Evolutionary conservation across 1,140 invertebrate species (phyloP).

Genomic region (Caenorhabditis inopinata): DNA sequence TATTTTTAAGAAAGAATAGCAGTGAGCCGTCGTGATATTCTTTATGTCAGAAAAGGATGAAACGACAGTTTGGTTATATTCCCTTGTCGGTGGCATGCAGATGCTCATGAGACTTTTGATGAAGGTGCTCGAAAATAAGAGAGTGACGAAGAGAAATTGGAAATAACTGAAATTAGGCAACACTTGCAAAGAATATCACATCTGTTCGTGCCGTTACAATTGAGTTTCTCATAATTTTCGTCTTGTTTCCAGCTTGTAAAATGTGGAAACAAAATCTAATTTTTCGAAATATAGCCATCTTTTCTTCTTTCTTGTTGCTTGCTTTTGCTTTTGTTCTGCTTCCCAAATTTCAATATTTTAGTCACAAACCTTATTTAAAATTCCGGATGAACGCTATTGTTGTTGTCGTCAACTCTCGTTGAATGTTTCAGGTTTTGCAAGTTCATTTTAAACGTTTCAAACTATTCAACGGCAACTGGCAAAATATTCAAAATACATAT

Average conservation of each 20-base stretch:
- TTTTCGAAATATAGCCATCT: not conserved
- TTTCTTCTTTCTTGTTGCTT: no score
- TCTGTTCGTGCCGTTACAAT: not conserved
- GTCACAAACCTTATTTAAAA: not conserved
- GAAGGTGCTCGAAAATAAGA: not conserved
- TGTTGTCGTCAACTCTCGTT: not conserved
- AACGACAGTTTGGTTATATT: not conserved
- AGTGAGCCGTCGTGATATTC: not conserved
- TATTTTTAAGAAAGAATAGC: not conserved
- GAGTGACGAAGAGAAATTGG: not conserved
- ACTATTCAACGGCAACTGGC: no score
- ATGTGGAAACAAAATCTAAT: not conserved
- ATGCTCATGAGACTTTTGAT: constrained; percentile 5
- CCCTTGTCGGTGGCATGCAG: no score
- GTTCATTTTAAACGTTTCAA: no score
- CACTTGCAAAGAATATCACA: not conserved
- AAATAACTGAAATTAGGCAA: no score
- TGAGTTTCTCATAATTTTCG: not conserved
- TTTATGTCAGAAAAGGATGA: no score
- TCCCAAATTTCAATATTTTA: not conserved
- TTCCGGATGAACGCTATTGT: not conserved
- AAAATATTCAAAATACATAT: not conserved
- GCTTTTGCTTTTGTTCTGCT: not conserved
- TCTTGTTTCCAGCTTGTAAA: not conserved
- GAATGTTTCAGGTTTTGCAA: not conserved